These are phyloP conservation scores for Marmota monax DNA, from an alignment of 2,113 vertebrate species.

Conservation along the genomic window DNA sequence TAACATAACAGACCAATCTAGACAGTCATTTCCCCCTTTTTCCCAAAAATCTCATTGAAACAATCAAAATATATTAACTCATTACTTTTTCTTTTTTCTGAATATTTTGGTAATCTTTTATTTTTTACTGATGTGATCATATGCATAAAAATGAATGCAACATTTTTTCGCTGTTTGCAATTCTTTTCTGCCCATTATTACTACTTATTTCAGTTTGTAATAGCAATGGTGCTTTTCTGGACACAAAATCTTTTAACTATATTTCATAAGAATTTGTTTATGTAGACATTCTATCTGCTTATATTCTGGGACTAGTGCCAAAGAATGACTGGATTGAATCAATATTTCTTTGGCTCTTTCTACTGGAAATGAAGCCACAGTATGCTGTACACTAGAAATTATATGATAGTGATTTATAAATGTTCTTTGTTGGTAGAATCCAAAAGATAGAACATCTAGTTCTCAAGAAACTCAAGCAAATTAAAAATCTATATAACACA, in stretches of 20 bases:
- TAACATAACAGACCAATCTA: not conserved
- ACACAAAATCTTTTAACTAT: not conserved
- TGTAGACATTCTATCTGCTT: constrained; percentile 29
- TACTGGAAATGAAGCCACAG: constrained; percentile 78
- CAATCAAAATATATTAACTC: not conserved
- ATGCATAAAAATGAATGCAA: not conserved
- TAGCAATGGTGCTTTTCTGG: constrained; percentile 42
- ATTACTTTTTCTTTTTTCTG: not conserved
- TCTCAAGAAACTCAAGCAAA: constrained; percentile 76
- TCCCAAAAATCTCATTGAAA: not conserved
- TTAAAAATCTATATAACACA: constrained; percentile 84
- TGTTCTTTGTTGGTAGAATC: constrained; percentile 76
- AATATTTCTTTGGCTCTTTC: constrained; percentile 60
- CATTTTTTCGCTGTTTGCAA: not conserved
- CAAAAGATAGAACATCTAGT: constrained; percentile 71
- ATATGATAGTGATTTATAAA: constrained; percentile 84
- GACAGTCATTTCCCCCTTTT: not conserved
- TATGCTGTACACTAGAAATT: constrained; percentile 79
- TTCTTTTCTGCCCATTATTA: not conserved
- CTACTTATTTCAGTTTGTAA: not conserved
- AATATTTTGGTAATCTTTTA: constrained; percentile 16
- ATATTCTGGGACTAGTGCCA: constrained; percentile 30
- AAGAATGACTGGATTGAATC: constrained; percentile 35
- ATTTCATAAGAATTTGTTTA: constrained; percentile 67
- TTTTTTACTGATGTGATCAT: not conserved